Conservation (phyloP, 1,140 invertebrate genomes). For the Pentalonia nigronervosa region DNA sequence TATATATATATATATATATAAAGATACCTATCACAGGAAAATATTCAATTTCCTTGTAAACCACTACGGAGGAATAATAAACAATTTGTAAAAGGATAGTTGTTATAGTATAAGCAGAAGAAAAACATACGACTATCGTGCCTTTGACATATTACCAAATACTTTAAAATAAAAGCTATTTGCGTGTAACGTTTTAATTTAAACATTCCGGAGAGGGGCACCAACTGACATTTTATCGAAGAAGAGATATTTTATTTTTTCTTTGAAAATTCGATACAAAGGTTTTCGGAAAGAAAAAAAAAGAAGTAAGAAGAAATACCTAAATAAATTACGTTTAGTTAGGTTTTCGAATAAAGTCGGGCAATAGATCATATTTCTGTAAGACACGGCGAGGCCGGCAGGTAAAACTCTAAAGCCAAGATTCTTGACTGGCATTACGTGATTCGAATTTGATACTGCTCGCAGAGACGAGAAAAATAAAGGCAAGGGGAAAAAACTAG, state of each 20-base stretch:
- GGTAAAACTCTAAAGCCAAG: slow-evolving; percentile 16
- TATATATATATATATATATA: not conserved
- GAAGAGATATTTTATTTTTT: not conserved
- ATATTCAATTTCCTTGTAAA: not conserved
- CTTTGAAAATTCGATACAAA: slow-evolving; percentile 21
- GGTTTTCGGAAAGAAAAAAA: not conserved
- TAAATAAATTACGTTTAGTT: slow-evolving; percentile 40
- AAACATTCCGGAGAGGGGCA: not conserved
- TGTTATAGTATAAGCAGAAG: not conserved
- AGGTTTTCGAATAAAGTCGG: not conserved
- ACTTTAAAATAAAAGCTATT: slow-evolving; percentile 26
- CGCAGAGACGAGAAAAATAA: not conserved
- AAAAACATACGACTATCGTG: not conserved
- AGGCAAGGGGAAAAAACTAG: not conserved
- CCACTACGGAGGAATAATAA: not conserved
- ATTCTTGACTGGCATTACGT: slow-evolving; percentile 34
- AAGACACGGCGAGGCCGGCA: not conserved
- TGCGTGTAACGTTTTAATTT: not conserved
- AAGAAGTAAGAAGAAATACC: not conserved
- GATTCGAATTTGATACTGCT: slow-evolving; percentile 26
- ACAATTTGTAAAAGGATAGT: not conserved
- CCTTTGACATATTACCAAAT: not conserved
- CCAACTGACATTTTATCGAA: not conserved
- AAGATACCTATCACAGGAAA: not conserved
- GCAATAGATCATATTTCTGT: slow-evolving; percentile 30